Conservation (phyloP, 2,797 vertebrate genomes). For the Erethizon dorsatum region DNA sequence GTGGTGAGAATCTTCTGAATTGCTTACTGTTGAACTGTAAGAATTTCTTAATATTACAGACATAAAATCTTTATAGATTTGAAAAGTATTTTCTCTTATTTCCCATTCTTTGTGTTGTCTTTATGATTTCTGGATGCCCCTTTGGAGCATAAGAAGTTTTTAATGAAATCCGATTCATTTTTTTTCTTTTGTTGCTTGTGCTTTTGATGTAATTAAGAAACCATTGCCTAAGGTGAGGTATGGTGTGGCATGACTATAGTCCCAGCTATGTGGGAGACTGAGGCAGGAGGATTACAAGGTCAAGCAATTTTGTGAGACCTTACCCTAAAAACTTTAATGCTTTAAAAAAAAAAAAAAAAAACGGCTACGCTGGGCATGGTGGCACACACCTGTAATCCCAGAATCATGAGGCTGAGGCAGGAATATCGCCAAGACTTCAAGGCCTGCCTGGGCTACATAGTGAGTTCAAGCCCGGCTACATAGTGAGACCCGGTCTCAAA, state of each 20-base stretch:
- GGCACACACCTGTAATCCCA: no score
- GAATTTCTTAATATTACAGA: neutral
- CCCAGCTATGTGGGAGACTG: neutral
- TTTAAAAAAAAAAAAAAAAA: no score
- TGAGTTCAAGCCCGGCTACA: neutral
- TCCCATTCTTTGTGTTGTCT: neutral
- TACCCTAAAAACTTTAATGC: no score
- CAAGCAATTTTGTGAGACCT: no score
- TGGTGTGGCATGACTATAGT: neutral
- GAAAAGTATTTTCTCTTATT: neutral
- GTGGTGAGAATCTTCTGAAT: neutral
- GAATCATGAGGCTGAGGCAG: no score
- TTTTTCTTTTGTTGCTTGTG: neutral
- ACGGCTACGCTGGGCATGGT: no score
- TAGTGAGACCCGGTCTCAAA: neutral
- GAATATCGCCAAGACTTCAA: neutral
- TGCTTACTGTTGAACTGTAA: neutral
- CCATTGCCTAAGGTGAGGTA: neutral
- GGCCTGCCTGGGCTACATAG: neutral
- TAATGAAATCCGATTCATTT: neutral
- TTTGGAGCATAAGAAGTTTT: neutral
- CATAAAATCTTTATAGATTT: neutral
- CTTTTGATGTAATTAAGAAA: neutral
- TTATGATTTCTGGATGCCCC: neutral
- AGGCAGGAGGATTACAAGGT: neutral